Evolutionary conservation across 2,888 invertebrate genomes (phyloP).

Genomic region (Proisotoma minuta): DNA sequence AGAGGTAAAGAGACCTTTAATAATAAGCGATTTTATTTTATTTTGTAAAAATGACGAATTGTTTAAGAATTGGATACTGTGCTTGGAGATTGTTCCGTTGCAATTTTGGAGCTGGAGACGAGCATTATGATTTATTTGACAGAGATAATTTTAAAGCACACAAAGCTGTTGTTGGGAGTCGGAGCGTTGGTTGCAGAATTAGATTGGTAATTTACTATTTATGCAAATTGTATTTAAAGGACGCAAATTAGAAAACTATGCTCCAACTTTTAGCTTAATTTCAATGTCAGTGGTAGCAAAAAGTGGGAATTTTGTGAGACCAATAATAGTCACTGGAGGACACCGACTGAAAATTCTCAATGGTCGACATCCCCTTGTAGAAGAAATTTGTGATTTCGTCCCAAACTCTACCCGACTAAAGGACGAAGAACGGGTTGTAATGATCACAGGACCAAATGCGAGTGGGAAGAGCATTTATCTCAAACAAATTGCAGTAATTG

Average conservation of each 20-base stretch:
- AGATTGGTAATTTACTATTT: slow-evolving; percentile 61
- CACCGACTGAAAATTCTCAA: slow-evolving; percentile 60
- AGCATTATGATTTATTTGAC: slow-evolving; percentile 68
- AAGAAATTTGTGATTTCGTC: slow-evolving; percentile 61
- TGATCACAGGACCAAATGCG: slow-evolving; percentile 84
- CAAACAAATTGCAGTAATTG: slow-evolving; percentile 75
- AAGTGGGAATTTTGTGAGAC: slow-evolving; percentile 63
- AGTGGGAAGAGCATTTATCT: slow-evolving; percentile 89
- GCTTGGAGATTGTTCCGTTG: slow-evolving; percentile 72
- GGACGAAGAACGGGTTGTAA: slow-evolving; percentile 58
- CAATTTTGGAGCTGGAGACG: slow-evolving; percentile 75
- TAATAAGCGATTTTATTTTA: background rate
- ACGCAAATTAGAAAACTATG: background rate
- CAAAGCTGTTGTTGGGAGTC: slow-evolving; percentile 57
- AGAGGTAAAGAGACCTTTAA: slow-evolving; percentile 53
- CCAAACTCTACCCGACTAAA: slow-evolving; percentile 67
- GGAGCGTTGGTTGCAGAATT: slow-evolving; percentile 63
- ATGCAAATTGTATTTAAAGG: no score
- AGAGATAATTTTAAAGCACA: slow-evolving; percentile 59
- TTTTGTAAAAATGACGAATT: background rate
- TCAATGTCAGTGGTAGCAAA: slow-evolving; percentile 63
- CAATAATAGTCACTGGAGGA: slow-evolving; percentile 57
- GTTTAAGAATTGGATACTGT: slow-evolving; percentile 63
- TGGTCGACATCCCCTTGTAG: slow-evolving; percentile 71
- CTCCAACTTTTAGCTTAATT: slow-evolving; percentile 57